A percentile compares a stretch with the other conserved stretches of the same genome.
These are phyloP conservation scores for Sesamia nonagrioides DNA, from an alignment of 1,140 invertebrate species.

Conservation along the genomic window DNA sequence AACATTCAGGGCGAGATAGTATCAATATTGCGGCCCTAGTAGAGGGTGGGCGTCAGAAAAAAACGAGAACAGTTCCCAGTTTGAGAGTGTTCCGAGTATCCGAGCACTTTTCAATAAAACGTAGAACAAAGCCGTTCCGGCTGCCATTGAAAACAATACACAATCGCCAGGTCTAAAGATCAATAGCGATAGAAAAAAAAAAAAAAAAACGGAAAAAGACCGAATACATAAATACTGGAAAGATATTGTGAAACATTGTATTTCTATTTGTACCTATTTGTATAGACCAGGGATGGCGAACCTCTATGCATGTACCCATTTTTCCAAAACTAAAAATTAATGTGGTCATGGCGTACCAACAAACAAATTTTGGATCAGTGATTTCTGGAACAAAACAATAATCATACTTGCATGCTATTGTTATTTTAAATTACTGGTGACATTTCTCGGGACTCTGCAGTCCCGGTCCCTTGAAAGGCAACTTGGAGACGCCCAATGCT, in stretches of 20 bases:
- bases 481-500: no score
- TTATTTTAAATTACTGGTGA: no score
- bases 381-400: no score
- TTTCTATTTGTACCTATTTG: no score
- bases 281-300: no score
- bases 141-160: slow-evolving; percentile 20
- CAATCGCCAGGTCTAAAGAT: not conserved
- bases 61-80: not conserved
- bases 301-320: no score
- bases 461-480: no score
- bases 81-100: not conserved
- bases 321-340: no score
- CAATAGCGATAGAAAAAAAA: slow-evolving; percentile 6
- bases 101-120: slow-evolving; percentile 15
- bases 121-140: not conserved
- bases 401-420: no score
- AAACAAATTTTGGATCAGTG: no score
- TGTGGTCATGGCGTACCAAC: no score
- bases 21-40: not conserved
- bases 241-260: not conserved
- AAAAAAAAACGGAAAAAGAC: not conserved
- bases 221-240: not conserved
- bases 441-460: no score
- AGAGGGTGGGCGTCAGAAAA: not conserved
- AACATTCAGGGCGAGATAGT: not conserved